These are phyloP conservation scores for Ceratina australensis DNA, from an alignment of 1,140 invertebrate genomes.

Conservation along the genomic window DNA sequence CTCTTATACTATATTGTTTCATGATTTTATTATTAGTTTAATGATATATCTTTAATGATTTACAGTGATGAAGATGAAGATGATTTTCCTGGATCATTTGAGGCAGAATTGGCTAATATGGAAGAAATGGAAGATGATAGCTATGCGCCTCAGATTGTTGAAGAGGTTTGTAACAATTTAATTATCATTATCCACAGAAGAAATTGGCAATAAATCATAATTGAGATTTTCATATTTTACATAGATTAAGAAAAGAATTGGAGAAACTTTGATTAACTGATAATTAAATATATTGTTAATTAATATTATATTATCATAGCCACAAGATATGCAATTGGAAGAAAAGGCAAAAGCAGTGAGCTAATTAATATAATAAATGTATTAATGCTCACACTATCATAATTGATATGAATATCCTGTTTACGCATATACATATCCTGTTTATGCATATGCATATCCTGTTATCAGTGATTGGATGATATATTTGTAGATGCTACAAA, in stretches of 20 bases:
- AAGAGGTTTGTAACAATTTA: conserved; percentile 62
- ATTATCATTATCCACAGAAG: too few species aligned
- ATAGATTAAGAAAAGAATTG: not conserved
- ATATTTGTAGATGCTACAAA: too few species aligned
- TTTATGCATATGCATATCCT: too few species aligned
- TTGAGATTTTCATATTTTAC: not conserved
- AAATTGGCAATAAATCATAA: not conserved
- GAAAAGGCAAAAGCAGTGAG: conserved; percentile 27
- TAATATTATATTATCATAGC: conserved; percentile 26
- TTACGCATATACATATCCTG: too few species aligned
- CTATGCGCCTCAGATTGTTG: conserved; percentile 68
- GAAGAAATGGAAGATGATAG: conserved; percentile 79
- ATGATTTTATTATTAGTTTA: not conserved
- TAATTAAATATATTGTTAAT: not conserved
- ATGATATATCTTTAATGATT: not conserved
- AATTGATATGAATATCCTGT: too few species aligned
- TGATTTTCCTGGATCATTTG: conserved; percentile 82
- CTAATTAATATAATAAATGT: not conserved
- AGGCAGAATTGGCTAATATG: conserved; percentile 82
- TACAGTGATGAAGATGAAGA: conserved; percentile 72
- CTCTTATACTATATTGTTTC: not conserved
- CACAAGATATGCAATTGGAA: not conserved
- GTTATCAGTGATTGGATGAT: too few species aligned
- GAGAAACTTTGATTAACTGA: not conserved
- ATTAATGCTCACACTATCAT: not conserved